These are phyloP conservation scores for Arrhamphus sclerolepis DNA, from an alignment of 2,797 vertebrate species.

Conservation along the genomic window DNA sequence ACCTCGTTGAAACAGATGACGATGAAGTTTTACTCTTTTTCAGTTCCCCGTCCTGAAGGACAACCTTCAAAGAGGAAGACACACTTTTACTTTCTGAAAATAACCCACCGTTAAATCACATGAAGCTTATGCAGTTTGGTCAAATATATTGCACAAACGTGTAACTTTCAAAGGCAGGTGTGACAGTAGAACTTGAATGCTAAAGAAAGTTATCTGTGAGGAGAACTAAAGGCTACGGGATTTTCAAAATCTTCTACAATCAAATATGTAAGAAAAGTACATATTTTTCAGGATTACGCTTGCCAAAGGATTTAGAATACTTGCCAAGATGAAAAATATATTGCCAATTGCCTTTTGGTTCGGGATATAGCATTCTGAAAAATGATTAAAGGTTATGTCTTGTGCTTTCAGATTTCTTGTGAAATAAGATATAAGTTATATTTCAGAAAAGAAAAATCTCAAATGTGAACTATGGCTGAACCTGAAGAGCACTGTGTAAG, in stretches of 20 bases:
- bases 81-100: too few species aligned
- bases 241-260: slow-evolving; percentile 57
- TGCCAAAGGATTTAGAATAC: slow-evolving; percentile 58
- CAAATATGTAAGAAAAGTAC: slow-evolving; percentile 50
- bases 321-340: slow-evolving; percentile 40
- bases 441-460: slow-evolving; percentile 15
- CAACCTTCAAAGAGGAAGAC: too few species aligned
- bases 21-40: too few species aligned
- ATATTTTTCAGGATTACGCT: slow-evolving; percentile 62
- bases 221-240: slow-evolving; percentile 12
- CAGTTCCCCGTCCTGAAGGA: too few species aligned
- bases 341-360: slow-evolving; percentile 67
- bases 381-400: slow-evolving; percentile 65
- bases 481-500: too few species aligned
- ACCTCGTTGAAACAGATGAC: too few species aligned
- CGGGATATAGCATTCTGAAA: slow-evolving; percentile 60
- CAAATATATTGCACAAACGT: too few species aligned
- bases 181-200: slow-evolving; percentile 14
- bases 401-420: slow-evolving; percentile 42
- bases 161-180: too few species aligned
- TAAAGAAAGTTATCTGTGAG: slow-evolving; percentile 34
- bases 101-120: too few species aligned
- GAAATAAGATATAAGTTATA: slow-evolving; percentile 48
- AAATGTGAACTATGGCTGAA: slow-evolving; percentile 42
- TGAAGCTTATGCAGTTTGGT: too few species aligned